Conservation (phyloP, 1,140 invertebrate species). For the Prorops nasuta region DNA sequence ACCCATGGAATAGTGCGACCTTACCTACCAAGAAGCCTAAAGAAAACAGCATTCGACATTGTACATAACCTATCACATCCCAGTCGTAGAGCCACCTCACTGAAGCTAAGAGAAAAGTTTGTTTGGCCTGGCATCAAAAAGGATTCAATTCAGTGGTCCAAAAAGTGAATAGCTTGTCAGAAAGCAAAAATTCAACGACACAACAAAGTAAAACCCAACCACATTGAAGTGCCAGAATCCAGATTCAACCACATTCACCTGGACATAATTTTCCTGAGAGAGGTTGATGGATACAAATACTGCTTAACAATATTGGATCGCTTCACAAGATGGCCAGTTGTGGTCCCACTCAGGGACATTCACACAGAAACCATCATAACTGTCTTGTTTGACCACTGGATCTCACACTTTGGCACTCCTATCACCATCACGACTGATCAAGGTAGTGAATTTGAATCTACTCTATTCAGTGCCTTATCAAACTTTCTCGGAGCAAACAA, state of each 20-base stretch:
- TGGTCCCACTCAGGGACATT: not conserved
- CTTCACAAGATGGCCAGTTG: no score
- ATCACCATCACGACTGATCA: not conserved
- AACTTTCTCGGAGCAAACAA: not conserved
- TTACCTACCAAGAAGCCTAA: not conserved
- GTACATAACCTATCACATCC: not conserved
- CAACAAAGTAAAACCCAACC: not conserved
- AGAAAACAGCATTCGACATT: not conserved
- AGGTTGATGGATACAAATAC: not conserved
- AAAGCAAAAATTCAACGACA: no score
- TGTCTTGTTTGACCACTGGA: slow-evolving; percentile 44
- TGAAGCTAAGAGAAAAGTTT: not conserved
- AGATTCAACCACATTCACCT: slow-evolving; percentile 35
- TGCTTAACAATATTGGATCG: slow-evolving; percentile 8
- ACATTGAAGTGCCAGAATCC: slow-evolving; percentile 6
- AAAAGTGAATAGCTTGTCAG: slow-evolving; percentile 22
- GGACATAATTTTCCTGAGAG: not conserved
- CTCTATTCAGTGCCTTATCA: slow-evolving; percentile 1
- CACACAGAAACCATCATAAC: not conserved
- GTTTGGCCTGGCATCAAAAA: no score
- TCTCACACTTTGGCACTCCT: slow-evolving; percentile 36
- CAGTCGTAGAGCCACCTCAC: not conserved
- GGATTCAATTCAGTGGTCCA: slow-evolving; percentile 12
- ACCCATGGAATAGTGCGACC: not conserved
- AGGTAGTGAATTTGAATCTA: slow-evolving; percentile 1